Percentiles rank a stretch among this genome's conserved stretches.
Evolutionary conservation across 2,113 vertebrate genomes (phyloP).

Genomic region (Rhinoptilus africanus): DNA sequence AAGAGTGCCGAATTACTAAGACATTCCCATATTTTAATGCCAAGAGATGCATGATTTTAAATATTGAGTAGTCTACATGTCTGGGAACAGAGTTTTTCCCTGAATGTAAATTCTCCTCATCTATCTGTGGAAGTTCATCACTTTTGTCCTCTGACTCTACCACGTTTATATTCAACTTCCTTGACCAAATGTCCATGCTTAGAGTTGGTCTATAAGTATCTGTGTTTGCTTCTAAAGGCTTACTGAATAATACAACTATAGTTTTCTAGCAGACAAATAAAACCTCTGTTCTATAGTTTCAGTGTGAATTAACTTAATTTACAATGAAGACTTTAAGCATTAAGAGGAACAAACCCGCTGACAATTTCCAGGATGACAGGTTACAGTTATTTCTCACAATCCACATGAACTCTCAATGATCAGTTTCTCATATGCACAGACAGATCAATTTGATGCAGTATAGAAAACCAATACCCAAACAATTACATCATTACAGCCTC

Average conservation of each 20-base stretch:
- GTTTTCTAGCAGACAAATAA: not conserved
- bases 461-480: not conserved
- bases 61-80: not conserved
- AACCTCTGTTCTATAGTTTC: not conserved
- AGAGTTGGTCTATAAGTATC: not conserved
- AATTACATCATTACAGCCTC: not conserved
- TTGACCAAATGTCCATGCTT: not conserved
- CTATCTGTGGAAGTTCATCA: not conserved
- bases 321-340: not conserved
- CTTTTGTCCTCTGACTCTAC: not conserved
- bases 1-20: not conserved
- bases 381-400: not conserved
- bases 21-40: not conserved
- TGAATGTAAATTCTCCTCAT: not conserved
- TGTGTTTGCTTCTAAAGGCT: not conserved
- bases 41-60: not conserved
- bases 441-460: not conserved
- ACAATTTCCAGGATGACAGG: not conserved
- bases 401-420: not conserved
- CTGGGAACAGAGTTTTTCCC: not conserved
- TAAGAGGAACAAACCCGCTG: not conserved
- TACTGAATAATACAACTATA: not conserved
- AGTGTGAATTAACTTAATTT: not conserved
- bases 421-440: not conserved
- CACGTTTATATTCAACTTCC: not conserved